Conservation (phyloP, 2,797 vertebrate species). For the Chiloscyllium punctatum region DNA sequence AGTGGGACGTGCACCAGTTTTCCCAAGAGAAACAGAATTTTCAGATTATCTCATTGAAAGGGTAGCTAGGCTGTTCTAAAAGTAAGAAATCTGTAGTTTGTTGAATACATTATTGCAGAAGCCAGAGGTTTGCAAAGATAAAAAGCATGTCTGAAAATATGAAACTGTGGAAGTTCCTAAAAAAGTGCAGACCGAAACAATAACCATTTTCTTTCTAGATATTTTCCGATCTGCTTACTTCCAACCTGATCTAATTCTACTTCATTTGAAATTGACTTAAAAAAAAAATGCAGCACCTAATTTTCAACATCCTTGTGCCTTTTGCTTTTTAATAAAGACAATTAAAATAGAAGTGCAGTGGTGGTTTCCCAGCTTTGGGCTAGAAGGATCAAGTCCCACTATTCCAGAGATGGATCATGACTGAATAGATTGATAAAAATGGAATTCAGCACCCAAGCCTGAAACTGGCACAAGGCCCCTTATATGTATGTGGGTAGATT, state of each 20-base stretch:
- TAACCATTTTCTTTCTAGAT: background rate
- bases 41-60: background rate
- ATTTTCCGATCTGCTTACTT: background rate
- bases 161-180: background rate
- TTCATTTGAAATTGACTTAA: background rate
- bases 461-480: background rate
- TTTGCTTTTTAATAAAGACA: background rate
- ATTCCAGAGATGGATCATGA: too few relatives aligned
- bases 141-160: background rate
- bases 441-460: background rate
- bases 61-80: background rate
- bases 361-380: too few relatives aligned
- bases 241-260: background rate
- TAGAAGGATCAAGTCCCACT: too few relatives aligned
- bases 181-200: background rate
- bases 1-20: background rate
- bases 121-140: background rate
- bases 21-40: background rate
- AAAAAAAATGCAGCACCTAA: background rate
- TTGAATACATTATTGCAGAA: background rate
- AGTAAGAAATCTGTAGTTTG: background rate
- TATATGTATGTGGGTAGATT: background rate
- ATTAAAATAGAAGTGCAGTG: background rate
- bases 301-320: background rate
- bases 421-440: too few relatives aligned